Conservation (phyloP, 2,888 invertebrate genomes). For the Erebia epiphron region DNA sequence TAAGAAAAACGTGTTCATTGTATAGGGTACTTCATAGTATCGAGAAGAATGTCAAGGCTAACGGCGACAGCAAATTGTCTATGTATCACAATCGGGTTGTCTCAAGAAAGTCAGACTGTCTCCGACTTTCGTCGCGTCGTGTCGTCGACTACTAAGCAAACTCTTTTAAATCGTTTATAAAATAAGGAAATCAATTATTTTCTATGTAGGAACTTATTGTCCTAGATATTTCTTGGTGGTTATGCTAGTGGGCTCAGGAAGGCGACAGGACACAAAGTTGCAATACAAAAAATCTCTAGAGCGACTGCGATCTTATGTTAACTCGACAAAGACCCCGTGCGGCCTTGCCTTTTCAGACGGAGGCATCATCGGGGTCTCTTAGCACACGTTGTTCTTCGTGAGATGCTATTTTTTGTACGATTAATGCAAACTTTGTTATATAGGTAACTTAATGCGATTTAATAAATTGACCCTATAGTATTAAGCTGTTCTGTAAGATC, state of each 20-base stretch:
- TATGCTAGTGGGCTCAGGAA: neutral
- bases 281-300: neutral
- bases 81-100: no score
- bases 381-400: constrained; percentile 40
- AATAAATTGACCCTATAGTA: constrained; percentile 10
- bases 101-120: no score
- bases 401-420: constrained; percentile 9
- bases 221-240: neutral
- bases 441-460: constrained; percentile 9
- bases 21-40: no score
- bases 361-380: constrained; percentile 61
- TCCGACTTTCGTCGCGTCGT: no score
- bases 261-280: neutral
- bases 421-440: constrained; percentile 14
- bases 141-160: no score
- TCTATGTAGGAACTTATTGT: no score
- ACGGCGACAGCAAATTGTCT: neutral
- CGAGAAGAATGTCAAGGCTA: no score
- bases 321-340: constrained; percentile 59
- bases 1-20: neutral
- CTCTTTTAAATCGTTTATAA: no score
- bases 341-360: constrained; percentile 50
- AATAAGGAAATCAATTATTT: no score
- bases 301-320: constrained; percentile 34
- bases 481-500: constrained; percentile 3